Conservation (phyloP, 2,888 invertebrate genomes). For the Ornithoptera alexandrae region DNA sequence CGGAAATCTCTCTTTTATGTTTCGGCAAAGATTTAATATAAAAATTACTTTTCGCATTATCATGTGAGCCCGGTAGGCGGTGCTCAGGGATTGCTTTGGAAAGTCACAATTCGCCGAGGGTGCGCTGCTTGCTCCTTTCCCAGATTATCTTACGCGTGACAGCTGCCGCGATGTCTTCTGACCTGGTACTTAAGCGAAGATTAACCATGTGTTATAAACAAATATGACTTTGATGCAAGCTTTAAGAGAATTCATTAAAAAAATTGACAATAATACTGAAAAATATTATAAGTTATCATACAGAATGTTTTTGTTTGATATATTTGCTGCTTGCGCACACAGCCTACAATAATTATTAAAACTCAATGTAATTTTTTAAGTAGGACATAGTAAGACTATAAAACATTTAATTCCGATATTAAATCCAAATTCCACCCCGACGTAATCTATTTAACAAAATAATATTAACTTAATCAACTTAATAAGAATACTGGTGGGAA, state of each 20-base stretch:
- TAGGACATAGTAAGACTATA: no score
- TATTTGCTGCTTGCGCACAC: no score
- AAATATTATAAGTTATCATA: no score
- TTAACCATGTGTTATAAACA: constrained; percentile 7
- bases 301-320: no score
- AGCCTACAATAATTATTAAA: no score
- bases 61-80: constrained; percentile 64
- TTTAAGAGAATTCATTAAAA: neutral
- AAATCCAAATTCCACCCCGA: no score
- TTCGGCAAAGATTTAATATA: constrained; percentile 75
- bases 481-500: no score
- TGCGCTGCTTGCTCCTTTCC: constrained; percentile 48
- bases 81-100: constrained; percentile 51
- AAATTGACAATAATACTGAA: neutral
- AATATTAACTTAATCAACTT: no score
- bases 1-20: constrained; percentile 71
- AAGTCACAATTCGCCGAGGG: constrained; percentile 56
- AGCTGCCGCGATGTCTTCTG: constrained; percentile 56
- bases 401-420: no score
- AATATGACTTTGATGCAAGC: neutral
- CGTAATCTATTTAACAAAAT: no score
- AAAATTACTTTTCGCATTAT: constrained; percentile 77
- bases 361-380: no score
- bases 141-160: constrained; percentile 75
- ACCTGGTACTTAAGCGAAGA: constrained; percentile 31